Evolutionary conservation across 1,140 invertebrate species (phyloP), one percentile per base, ranked within the genome.

Genomic region (Oscheius sp.): DNA sequence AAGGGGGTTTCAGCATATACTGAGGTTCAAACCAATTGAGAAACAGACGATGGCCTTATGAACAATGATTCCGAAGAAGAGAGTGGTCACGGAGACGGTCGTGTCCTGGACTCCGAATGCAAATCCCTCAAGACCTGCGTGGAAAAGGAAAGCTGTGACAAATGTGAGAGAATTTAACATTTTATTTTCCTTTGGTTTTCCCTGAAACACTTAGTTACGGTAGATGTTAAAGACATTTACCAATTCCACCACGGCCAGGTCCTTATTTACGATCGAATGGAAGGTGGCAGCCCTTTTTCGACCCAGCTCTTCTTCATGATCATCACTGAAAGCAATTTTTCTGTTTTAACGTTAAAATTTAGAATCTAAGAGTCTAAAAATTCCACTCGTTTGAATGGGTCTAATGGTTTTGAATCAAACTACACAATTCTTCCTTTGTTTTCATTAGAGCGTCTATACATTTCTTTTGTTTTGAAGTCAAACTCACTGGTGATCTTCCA

Each of bases 51-150:
- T 85, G 10, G 86, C 83, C 80, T 90, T 89, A 77, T 90, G 89
- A 15, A 89, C 79, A 23, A 88, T 81, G 7, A 90, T 84, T 23
- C 88, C 89, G 42, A 86, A 80, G 75, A 88, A 88, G 2, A 90
- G 85, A 55, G 86, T 85, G 20, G 88, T 65, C 1, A 88, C 78
- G 64, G 79, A 77, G 23, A 84, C 79, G 2, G 83, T 70, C 3
- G 78, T 82, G 26, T 76, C 75, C 76, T 79, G 88, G 34, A 93
- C 85, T 1, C 92, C 92, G 79, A 94, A 91, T 1, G 91, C 91
- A 34, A 93, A 82, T 42, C 92, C 92, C 85, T 94, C 92, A 29
- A 93, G 87, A 2, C 86, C 66, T 63, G 73, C 77, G 91, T 82
- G 18, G 91, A 90, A 79, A 92, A 92, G 42, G 92, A 80, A 78